Evolutionary conservation across 2,888 invertebrate species (phyloP).

Genomic region (Deroplatys truncata): DNA sequence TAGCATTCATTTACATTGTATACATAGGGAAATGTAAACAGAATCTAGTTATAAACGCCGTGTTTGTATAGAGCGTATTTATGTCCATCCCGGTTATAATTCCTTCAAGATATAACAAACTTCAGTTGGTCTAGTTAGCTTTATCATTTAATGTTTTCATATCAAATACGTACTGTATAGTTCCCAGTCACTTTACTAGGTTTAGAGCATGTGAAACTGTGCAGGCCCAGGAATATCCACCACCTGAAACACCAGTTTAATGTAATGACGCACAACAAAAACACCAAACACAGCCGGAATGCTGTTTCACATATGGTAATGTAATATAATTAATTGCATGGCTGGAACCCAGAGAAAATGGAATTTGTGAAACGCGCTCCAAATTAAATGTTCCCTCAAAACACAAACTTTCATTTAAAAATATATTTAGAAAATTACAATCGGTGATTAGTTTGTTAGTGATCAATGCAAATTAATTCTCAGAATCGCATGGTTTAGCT

Average conservation of each 20-base stretch:
- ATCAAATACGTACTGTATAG: no score
- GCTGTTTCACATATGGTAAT: not conserved
- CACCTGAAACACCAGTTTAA: not conserved
- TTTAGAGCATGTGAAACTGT: not conserved
- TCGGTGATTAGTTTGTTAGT: not conserved
- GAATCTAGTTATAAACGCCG: no score
- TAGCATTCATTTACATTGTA: no score
- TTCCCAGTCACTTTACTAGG: no score
- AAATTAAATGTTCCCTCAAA: not conserved
- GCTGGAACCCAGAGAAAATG: not conserved
- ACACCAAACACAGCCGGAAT: not conserved
- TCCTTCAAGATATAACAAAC: no score
- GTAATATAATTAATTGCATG: not conserved
- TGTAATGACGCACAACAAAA: not conserved
- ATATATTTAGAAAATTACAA: not conserved
- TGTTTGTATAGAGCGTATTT: no score
- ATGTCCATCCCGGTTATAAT: no score
- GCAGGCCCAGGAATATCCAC: not conserved
- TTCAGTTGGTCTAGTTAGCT: no score
- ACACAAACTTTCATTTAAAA: not conserved
- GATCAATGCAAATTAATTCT: not conserved
- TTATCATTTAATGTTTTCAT: no score
- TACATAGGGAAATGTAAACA: no score
- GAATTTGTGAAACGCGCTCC: not conserved
- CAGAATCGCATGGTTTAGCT: not conserved